Base-by-base conservation (phyloP, 1,140 invertebrate species). In the Rhagoletis pomonella region DNA sequence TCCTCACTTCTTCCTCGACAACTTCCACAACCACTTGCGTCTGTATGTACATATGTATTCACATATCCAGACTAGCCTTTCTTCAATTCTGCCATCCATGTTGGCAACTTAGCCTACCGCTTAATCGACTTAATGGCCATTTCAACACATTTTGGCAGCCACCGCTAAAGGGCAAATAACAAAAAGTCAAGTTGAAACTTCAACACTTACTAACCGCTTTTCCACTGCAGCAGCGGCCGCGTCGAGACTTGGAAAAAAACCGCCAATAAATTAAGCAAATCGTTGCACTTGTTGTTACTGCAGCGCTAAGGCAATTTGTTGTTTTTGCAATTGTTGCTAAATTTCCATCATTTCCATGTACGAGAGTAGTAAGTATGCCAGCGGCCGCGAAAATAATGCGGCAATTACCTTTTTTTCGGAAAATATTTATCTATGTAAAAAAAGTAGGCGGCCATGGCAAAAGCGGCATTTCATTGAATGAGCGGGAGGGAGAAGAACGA, bases 121-220 rank as follows among this genome's bases (percentile, higher is more conserved):
- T 55, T 50, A 81, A 81, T n/a, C 50, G 47, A 81, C 73, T 29
- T 81, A 81, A 81, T 81, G 47, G 73, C 17, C 47, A 47, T 81
- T 81, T 81, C 73, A 81, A 81, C 73, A 81, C 73, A 47, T 81
- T 81, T 81, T 44, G 50, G n/a, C 73, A 55, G n/a, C 50, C 44
- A 55, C 17, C 19, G 47, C 73, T 81, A 55, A 14, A 55, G 73
- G 47, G 9, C 12, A 55, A 55, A 81, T 9, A 55, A 50, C 6
- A 81, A 58, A 81, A 55, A 81, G 7, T 81, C 14, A 50, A 81
- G 29, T 73, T 14, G 3, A 81, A 81, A n/a, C n/a, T 39, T 12
- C 6, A 50, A 50, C 44, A 81, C 47, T 81, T 81, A 58, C 29
- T 81, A n/a, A 81, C 12, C 73, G 19, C 47, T 81, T 58, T 50